Conservation (phyloP, 2,113 vertebrate genomes). For the Ochotona curzoniae region DNA sequence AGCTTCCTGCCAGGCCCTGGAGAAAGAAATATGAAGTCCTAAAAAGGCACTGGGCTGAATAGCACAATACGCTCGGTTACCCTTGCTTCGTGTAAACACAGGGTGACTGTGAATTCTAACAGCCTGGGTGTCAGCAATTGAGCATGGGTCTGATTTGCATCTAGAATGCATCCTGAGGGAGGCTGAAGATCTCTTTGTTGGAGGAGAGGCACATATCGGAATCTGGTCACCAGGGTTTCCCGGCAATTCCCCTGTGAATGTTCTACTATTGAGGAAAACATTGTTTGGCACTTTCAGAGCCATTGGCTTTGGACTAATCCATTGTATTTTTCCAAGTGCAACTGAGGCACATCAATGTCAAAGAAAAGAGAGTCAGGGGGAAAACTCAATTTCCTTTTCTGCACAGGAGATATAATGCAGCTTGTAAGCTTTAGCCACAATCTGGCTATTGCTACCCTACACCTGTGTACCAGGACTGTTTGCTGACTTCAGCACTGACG, state of each 20-base stretch:
- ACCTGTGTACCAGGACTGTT: neutral
- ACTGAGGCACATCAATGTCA: conserved; percentile 16
- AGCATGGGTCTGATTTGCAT: conserved; percentile 46
- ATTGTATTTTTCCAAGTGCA: conserved; percentile 12
- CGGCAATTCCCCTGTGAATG: neutral
- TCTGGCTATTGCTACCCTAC: neutral
- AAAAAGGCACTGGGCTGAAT: conserved; percentile 59
- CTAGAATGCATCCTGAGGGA: conserved; percentile 30
- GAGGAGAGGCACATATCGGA: neutral
- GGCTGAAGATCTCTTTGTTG: conserved; percentile 51
- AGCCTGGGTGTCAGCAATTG: conserved; percentile 48
- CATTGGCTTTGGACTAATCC: neutral
- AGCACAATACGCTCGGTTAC: conserved; percentile 65
- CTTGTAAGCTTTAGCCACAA: conserved; percentile 1
- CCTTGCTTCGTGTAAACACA: conserved; percentile 65
- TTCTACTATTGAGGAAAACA: neutral
- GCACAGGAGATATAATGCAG: neutral
- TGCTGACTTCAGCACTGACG: neutral
- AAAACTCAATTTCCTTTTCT: conserved; percentile 32
- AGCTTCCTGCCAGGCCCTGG: conserved; percentile 23
- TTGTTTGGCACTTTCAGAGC: neutral
- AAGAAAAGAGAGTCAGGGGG: neutral
- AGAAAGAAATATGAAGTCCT: conserved; percentile 58
- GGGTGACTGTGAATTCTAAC: conserved; percentile 65
- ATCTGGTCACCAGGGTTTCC: neutral